Evolutionary conservation across 37 sponge, comb jelly and placozoan species (phyloP), one percentile per base, ranked within the genome.

Genomic region (Aplysina aerophoba): DNA sequence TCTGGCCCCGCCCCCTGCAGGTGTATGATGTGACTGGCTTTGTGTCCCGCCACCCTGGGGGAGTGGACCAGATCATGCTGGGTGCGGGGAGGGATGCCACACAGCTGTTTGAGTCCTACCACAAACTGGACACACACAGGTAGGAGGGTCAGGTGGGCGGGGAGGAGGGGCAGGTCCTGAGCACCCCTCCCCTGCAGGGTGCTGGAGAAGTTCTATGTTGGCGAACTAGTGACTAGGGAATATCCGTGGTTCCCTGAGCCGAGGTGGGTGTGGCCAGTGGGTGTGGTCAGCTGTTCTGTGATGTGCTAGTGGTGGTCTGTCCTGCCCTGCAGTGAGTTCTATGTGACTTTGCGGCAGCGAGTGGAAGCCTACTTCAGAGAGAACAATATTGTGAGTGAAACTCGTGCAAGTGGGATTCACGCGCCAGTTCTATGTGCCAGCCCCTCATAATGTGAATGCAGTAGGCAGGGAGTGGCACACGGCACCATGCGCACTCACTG

Each of bases 61-160:
- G 98, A n/a, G 66, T 87, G 53, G 96, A 95, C 66, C 96, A 95
- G 83, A 91, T 97, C 15, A 79, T 95, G 88, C 74, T 93, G 39
- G 98, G 96, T 0, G 98, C 96, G 17, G 98, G 98, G 15, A 81
- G 96, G 24, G 98, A 97, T 67, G 87, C 88, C 53, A 95, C 96
- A 0, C 88, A 91, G 69, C 54, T 95, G 20, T 97, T 97, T 81
- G 98, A 97, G 77, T 92, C 93, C 81, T 97, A 97, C 89, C 98
- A 97, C 66, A 75, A 79, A 20, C 80, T 85, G 62, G 38, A 81
- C 41, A 78, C 83, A 3, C 81, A 89, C 90, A 96, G 89, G 96
- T 93, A 37, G 22, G 91, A 77, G 35, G 15, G 21, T 13, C 3
- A 11, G 64, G 27, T 62, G 64, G 27, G 64, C 64, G 64, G 27